phyloP scores from a whole-genome alignment of 2,888 invertebrate genomes.

The Euclidia mi region DNA sequence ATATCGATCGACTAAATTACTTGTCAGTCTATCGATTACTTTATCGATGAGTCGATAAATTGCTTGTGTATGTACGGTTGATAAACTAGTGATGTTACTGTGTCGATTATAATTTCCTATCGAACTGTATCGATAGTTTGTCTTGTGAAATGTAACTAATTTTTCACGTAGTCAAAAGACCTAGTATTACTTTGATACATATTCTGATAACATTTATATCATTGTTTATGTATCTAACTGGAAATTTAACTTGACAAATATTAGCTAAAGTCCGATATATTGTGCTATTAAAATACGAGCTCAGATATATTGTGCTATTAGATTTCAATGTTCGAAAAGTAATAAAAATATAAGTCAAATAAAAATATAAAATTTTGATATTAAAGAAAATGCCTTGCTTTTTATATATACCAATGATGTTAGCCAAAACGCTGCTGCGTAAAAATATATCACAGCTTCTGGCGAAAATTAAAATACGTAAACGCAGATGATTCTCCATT shows the following conservation, averaged over 20 bases:
- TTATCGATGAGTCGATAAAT: constrained; percentile 16
- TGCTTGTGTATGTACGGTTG: constrained; percentile 29
- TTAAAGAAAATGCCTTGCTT: too few relatives aligned
- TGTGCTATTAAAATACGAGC: not conserved
- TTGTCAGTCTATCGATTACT: constrained; percentile 13
- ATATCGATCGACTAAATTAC: constrained; percentile 21
- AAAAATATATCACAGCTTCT: too few relatives aligned
- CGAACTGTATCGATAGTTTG: constrained; percentile 22
- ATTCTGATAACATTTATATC: too few relatives aligned
- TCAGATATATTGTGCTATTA: too few relatives aligned
- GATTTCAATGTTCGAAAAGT: too few relatives aligned
- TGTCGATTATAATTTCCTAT: constrained; percentile 2
- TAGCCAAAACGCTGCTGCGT: too few relatives aligned
- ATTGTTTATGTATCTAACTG: constrained; percentile 11
- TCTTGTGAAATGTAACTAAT: constrained; percentile 5
- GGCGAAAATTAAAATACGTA: not conserved
- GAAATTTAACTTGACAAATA: constrained; percentile 19
- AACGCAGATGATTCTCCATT: too few relatives aligned
- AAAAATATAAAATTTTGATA: too few relatives aligned
- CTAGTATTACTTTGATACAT: not conserved
- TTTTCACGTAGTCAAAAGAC: too few relatives aligned
- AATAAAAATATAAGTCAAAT: too few relatives aligned
- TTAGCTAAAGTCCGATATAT: not conserved
- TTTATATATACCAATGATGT: too few relatives aligned
- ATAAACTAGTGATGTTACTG: constrained; percentile 23